A percentile compares a stretch with the other conserved stretches of the same genome.
phyloP scores from a whole-genome alignment of 2,113 vertebrate genomes.

The Sinocyclocheilus grahami region DNA sequence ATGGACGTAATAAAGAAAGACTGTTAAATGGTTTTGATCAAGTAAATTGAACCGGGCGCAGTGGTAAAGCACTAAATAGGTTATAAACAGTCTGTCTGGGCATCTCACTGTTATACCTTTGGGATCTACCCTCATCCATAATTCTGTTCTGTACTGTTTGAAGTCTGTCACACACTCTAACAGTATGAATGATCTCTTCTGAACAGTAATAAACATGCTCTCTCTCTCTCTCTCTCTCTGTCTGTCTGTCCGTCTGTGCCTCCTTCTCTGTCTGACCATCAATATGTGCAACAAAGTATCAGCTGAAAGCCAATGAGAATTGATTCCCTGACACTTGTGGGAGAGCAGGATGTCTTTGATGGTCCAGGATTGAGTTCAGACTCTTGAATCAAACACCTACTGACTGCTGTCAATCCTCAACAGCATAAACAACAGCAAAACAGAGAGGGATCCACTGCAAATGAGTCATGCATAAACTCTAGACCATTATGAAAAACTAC shows the following conservation, averaged over 20 bases:
- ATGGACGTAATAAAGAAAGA: neutral
- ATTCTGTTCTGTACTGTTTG: neutral
- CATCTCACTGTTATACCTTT: neutral
- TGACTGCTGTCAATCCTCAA: slow-evolving; percentile 21
- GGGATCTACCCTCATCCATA: neutral
- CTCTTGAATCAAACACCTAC: slow-evolving; percentile 28
- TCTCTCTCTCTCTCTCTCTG: neutral
- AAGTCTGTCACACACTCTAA: slow-evolving; percentile 2
- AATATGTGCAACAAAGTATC: slow-evolving; percentile 43
- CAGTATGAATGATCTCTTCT: slow-evolving; percentile 2
- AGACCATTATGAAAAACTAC: neutral
- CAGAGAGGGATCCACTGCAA: slow-evolving; percentile 4
- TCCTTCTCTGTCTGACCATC: neutral
- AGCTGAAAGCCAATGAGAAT: slow-evolving; percentile 40
- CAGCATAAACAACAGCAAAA: slow-evolving; percentile 16
- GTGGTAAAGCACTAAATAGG: slow-evolving; percentile 9
- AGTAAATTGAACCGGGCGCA: neutral
- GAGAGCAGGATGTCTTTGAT: slow-evolving; percentile 34
- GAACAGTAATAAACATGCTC: slow-evolving; percentile 12
- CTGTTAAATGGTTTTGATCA: slow-evolving; percentile 23
- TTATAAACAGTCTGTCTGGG: neutral
- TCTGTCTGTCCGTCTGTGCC: neutral
- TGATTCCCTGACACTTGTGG: slow-evolving; percentile 31
- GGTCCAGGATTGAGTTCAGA: slow-evolving; percentile 2
- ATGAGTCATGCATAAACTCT: neutral